Conservation (phyloP, 2,888 invertebrate genomes). For the Drosophila peninsularis region DNA sequence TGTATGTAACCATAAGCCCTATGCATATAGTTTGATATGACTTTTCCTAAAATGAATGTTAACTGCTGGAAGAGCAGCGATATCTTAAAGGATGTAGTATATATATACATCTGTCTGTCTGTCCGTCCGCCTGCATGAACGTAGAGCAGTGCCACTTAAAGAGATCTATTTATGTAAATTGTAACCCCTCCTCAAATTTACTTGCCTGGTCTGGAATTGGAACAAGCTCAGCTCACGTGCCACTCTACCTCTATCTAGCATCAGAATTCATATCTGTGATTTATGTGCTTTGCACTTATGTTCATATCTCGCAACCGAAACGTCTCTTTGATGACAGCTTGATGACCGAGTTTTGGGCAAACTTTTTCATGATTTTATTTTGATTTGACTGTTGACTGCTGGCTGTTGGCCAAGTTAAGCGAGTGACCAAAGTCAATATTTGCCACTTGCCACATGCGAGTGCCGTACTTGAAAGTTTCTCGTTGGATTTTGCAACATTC, state of each 20-base stretch:
- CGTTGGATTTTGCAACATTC: constrained; percentile 22
- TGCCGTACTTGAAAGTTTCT: constrained; percentile 34
- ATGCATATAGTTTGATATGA: no score
- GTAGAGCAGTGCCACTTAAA: no score
- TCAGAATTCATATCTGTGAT: neutral
- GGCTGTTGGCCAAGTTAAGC: constrained; percentile 34
- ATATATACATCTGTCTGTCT: no score
- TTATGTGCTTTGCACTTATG: constrained; percentile 2
- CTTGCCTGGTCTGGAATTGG: no score
- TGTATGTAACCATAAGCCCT: no score
- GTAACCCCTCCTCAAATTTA: no score
- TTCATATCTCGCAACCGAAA: constrained; percentile 9
- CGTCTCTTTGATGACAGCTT: constrained; percentile 1
- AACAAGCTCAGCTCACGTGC: neutral
- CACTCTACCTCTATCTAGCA: neutral
- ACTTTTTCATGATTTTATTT: constrained; percentile 6
- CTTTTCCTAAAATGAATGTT: no score
- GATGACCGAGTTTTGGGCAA: constrained; percentile 16
- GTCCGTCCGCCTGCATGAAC: no score
- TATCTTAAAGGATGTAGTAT: no score
- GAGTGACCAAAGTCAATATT: constrained; percentile 32
- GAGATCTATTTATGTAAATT: no score
- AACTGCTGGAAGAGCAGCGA: no score
- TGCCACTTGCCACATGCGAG: constrained; percentile 26
- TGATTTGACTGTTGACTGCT: constrained; percentile 21